Evolutionary conservation across 2,113 vertebrate species (phyloP).

Genomic region (Cariama cristata): DNA sequence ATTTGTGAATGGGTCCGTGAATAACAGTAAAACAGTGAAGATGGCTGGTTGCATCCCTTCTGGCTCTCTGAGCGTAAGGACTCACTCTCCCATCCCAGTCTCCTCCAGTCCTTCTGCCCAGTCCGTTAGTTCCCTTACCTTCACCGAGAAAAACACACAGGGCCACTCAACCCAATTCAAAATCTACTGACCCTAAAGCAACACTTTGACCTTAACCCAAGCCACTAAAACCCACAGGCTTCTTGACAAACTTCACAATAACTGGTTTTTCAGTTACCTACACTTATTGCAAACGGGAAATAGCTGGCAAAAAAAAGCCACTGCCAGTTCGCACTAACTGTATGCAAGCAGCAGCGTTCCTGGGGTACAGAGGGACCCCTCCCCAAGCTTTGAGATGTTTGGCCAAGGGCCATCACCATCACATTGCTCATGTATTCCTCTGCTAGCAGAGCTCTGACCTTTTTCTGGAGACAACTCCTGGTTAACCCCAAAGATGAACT

Average conservation of each 20-base stretch:
- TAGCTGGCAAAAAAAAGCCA: too few species aligned
- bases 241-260: rapidly evolving
- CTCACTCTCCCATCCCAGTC: background rate
- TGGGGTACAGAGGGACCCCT: background rate
- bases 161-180: background rate
- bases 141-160: background rate
- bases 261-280: rapidly evolving
- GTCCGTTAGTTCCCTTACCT: rapidly evolving
- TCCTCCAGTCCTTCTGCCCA: background rate
- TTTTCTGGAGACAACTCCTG: rapidly evolving
- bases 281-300: background rate
- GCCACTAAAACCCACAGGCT: background rate
- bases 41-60: background rate
- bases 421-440: rapidly evolving
- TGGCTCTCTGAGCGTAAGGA: background rate
- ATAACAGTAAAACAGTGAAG: background rate
- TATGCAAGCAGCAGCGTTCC: background rate
- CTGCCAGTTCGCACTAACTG: background rate
- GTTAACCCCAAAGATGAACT: rapidly evolving
- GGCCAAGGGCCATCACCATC: rapidly evolving
- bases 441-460: background rate
- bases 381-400: background rate
- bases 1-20: background rate
- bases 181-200: background rate
- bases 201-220: background rate